A percentile compares a stretch with the other conserved stretches of the same genome.
Evolutionary conservation across 2,113 vertebrate genomes (phyloP).

Genomic region (Rhinoptilus africanus): DNA sequence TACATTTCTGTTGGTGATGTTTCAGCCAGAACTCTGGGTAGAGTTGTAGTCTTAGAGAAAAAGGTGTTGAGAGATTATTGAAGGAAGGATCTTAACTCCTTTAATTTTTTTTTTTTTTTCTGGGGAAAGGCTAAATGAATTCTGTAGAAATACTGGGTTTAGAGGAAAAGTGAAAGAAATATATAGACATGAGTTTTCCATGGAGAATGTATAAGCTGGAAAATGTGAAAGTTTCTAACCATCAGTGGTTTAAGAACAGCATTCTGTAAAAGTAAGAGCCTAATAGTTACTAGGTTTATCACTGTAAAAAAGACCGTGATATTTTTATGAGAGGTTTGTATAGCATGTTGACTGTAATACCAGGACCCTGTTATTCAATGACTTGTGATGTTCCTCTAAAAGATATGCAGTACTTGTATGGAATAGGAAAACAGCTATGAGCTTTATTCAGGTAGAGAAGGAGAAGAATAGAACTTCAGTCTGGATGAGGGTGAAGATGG

Average conservation of each 20-base stretch:
- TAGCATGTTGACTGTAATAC: background rate
- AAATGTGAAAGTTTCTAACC: background rate
- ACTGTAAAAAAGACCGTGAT: background rate
- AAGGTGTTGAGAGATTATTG: background rate
- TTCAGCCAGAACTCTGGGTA: background rate
- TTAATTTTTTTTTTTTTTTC: no score
- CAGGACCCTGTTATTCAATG: background rate
- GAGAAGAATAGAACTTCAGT: background rate
- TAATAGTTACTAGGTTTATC: background rate
- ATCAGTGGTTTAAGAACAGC: background rate
- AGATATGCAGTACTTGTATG: background rate
- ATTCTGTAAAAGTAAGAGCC: background rate
- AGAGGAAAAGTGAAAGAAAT: background rate
- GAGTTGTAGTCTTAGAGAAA: background rate
- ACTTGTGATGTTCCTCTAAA: background rate
- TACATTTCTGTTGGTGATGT: background rate
- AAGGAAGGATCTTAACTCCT: background rate
- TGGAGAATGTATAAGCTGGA: background rate
- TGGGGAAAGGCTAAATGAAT: background rate
- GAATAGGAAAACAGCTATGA: background rate
- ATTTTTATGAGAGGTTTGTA: background rate
- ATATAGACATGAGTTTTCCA: background rate
- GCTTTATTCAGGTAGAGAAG: background rate
- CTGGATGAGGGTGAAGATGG: background rate
- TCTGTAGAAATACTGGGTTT: background rate